phyloP scores from a whole-genome alignment of 2,888 invertebrate genomes.

The Ypsolopha scabrella region DNA sequence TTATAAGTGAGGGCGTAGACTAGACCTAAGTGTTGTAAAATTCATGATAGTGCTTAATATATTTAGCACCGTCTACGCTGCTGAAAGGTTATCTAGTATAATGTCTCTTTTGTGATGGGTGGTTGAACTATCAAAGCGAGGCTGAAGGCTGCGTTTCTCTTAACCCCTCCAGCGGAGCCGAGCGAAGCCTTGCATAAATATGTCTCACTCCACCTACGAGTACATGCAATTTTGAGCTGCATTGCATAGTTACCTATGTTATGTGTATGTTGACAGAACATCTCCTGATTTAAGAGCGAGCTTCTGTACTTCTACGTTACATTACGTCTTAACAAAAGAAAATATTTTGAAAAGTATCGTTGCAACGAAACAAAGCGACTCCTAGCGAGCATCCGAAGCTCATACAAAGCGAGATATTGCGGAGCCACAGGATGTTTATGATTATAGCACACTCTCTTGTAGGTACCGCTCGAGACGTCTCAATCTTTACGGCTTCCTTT shows the following conservation, averaged over 20 bases:
- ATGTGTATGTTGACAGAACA: background rate
- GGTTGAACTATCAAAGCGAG: no score
- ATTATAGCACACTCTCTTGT: conserved; percentile 55
- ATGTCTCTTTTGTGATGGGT: no score
- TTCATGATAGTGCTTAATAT: no score
- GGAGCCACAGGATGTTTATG: conserved; percentile 57
- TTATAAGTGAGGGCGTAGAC: no score
- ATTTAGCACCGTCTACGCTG: no score
- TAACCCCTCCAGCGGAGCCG: no score
- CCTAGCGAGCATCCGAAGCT: conserved; percentile 46
- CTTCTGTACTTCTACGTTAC: background rate
- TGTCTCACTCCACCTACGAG: conserved; percentile 10
- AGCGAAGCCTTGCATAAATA: conserved; percentile 7
- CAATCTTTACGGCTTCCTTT: conserved; percentile 44
- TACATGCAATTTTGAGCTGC: background rate
- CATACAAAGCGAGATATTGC: conserved; percentile 62
- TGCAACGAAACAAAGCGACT: conserved; percentile 57
- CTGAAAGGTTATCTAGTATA: no score
- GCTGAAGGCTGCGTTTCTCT: no score
- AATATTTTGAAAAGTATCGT: conserved; percentile 62
- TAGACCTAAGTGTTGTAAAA: no score
- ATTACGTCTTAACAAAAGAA: conserved; percentile 57
- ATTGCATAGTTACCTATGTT: background rate
- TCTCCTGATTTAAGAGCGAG: background rate
- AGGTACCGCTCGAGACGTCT: conserved; percentile 32